Conservation (phyloP, 1,140 invertebrate species). For the Ceratina japonica region DNA sequence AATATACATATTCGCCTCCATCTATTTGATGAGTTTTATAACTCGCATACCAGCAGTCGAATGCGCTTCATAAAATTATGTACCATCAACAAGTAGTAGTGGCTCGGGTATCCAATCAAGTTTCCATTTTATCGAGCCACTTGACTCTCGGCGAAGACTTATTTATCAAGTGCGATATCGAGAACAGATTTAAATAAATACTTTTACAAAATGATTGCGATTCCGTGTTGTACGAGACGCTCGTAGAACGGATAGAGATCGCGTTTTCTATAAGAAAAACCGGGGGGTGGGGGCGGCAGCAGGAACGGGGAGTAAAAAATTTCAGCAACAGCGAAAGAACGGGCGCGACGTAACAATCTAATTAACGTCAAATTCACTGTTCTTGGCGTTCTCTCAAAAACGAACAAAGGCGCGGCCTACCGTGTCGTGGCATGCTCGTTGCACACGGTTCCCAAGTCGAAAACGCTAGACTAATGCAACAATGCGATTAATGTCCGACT, state of each 20-base stretch:
- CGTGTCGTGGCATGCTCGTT: background rate
- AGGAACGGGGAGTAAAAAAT: no score
- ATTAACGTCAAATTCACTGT: constrained; percentile 23
- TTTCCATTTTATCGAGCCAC: no score
- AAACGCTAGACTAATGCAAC: constrained; percentile 13
- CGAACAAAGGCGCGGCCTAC: background rate
- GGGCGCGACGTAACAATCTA: constrained; percentile 17
- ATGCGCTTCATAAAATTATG: background rate
- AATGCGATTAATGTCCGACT: constrained; percentile 11
- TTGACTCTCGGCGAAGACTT: no score
- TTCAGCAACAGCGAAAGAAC: background rate
- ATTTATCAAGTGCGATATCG: no score
- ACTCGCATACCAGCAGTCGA: background rate
- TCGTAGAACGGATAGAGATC: no score
- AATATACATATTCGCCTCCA: background rate
- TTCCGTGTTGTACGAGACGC: no score
- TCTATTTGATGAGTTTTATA: background rate
- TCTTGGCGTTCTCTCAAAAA: background rate
- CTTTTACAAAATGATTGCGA: no score
- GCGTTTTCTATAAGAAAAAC: no score
- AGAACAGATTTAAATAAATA: no score
- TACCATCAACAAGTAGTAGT: no score
- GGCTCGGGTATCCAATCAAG: no score
- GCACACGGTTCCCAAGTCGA: background rate
- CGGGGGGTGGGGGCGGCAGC: no score